Percentiles rank a stretch among this genome's conserved stretches.
phyloP scores from a whole-genome alignment of 2,888 invertebrate species.

The Tromatobia lineatoria region DNA sequence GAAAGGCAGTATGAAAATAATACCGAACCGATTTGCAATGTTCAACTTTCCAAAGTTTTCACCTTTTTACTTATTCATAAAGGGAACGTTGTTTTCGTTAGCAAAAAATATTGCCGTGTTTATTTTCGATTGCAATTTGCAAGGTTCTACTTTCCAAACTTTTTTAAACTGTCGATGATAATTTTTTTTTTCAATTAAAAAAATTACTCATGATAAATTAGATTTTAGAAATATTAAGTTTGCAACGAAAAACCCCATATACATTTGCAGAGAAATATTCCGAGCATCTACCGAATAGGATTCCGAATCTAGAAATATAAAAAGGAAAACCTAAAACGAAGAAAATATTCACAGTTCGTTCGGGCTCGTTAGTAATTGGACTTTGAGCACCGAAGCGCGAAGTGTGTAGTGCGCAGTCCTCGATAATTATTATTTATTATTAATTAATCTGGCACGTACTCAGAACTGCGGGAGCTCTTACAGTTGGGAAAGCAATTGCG shows the following conservation, averaged over 20 bases:
- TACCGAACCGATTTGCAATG: too few species aligned
- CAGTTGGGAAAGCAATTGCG: constrained; percentile 48
- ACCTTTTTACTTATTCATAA: too few species aligned
- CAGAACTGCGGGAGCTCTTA: background rate
- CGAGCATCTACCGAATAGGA: background rate
- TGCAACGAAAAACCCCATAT: background rate
- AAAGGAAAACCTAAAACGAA: background rate
- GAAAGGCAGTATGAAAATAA: too few species aligned
- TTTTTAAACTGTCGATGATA: too few species aligned
- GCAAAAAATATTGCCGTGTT: too few species aligned
- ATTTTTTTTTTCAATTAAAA: too few species aligned
- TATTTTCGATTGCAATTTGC: too few species aligned
- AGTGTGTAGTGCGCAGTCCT: constrained; percentile 3
- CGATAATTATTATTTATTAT: constrained; percentile 62
- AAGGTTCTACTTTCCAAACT: too few species aligned
- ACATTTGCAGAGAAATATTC: background rate
- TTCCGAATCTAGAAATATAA: background rate
- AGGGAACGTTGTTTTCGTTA: too few species aligned
- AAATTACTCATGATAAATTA: background rate
- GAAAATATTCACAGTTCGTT: constrained; percentile 13
- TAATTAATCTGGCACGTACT: constrained; percentile 51
- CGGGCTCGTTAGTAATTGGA: constrained; percentile 33
- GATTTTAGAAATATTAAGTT: background rate
- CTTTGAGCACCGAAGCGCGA: constrained; percentile 35
- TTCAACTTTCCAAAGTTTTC: too few species aligned